Evolutionary conservation across 2,113 vertebrate genomes (phyloP).

Genomic region (Atrichornis clamosus): DNA sequence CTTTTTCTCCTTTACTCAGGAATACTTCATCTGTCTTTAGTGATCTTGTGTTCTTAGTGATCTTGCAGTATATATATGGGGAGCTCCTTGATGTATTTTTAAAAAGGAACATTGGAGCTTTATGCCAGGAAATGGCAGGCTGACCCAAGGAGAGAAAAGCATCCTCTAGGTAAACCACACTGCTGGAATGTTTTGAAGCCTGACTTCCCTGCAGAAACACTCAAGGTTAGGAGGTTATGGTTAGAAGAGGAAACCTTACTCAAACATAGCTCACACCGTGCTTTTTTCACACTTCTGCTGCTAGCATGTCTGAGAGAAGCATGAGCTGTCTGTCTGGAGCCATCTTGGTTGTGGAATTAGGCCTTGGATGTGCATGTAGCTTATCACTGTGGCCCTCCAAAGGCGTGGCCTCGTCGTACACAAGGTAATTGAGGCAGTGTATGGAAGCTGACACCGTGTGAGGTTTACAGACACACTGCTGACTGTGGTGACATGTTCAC

Average conservation of each 20-base stretch:
- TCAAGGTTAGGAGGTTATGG: neutral
- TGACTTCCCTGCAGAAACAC: neutral
- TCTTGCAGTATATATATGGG: neutral
- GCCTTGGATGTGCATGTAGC: neutral
- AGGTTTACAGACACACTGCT: neutral
- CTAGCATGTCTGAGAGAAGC: fast-evolving
- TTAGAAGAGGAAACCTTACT: neutral
- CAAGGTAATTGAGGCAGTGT: neutral
- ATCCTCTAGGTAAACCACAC: neutral
- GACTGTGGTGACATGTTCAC: neutral
- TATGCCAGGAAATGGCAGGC: neutral
- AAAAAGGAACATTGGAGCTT: neutral
- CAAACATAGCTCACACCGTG: neutral
- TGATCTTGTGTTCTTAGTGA: neutral
- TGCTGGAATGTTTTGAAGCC: neutral
- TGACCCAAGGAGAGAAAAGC: neutral
- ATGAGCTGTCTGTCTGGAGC: neutral
- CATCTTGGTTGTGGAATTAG: neutral
- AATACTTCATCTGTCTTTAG: neutral
- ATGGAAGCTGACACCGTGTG: neutral
- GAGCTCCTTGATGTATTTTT: neutral
- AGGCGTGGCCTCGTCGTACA: neutral
- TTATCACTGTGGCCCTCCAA: neutral
- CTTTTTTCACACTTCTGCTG: neutral
- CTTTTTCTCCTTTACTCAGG: neutral